These are phyloP conservation scores for Garra rufa DNA, from an alignment of 2,113 vertebrate species.

Conservation along the genomic window DNA sequence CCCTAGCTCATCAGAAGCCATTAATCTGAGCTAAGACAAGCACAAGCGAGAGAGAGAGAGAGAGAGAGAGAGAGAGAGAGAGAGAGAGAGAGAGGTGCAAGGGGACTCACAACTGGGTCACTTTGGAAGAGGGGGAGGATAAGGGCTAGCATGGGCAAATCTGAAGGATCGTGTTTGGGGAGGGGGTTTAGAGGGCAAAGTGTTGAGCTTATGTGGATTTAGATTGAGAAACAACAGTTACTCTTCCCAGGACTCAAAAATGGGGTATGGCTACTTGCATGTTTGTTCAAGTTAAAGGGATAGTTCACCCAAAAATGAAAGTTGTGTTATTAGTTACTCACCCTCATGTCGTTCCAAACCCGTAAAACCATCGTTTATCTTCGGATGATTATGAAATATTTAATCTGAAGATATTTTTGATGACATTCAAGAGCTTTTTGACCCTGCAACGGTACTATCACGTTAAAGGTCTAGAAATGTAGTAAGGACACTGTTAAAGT, in stretches of 20 bases:
- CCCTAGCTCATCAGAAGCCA: conserved; percentile 73
- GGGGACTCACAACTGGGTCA: conserved; percentile 77
- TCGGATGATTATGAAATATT: no score
- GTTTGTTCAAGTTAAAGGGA: neutral
- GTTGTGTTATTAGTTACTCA: no score
- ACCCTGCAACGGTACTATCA: no score
- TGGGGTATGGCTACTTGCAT: neutral
- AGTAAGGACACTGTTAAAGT: no score
- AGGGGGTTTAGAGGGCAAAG: conserved; percentile 49
- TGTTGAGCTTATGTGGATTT: conserved; percentile 52
- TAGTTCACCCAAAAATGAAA: no score
- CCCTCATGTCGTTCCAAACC: no score
- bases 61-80: conserved; percentile 42
- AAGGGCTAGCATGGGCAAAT: conserved; percentile 67
- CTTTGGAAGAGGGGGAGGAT: conserved; percentile 70
- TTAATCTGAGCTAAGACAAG: conserved; percentile 84
- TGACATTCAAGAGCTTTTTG: no score
- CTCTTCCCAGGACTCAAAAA: conserved; percentile 17
- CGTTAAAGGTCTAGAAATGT: no score
- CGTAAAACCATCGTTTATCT: no score
- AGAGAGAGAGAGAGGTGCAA: conserved; percentile 31
- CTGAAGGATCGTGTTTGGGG: conserved; percentile 30
- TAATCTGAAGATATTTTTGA: no score
- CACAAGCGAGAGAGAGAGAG: conserved; percentile 51
- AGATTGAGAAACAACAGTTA: conserved; percentile 39